Percentiles rank a stretch among this genome's conserved stretches.
Conservation (phyloP, 2,113 vertebrate species). For the Eupsittula cactorum region DNA sequence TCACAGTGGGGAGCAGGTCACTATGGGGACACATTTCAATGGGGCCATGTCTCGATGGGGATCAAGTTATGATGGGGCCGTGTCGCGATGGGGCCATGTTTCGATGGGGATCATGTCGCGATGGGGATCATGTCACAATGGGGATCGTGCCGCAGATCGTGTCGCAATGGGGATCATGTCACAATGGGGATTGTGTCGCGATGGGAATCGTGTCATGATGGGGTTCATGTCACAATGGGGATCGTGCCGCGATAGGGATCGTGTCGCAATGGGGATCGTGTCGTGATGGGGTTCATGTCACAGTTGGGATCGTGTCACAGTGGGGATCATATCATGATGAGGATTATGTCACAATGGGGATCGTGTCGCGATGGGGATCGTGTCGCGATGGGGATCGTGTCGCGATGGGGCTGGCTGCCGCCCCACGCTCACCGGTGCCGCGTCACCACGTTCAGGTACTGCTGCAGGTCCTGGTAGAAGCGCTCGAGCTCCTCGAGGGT, state of each 20-base stretch:
- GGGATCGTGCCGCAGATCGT: neutral
- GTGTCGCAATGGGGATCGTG: fast-evolving
- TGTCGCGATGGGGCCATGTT: no score
- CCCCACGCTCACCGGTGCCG: conserved; percentile 8
- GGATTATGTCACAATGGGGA: fast-evolving
- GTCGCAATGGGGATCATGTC: no score
- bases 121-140: neutral
- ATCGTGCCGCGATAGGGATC: no score
- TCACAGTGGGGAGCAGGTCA: no score
- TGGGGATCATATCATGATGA: fast-evolving
- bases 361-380: neutral
- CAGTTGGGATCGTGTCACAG: fast-evolving
- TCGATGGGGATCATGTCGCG: neutral
- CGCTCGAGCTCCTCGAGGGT: conserved; percentile 28
- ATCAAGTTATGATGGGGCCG: no score
- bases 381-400: neutral
- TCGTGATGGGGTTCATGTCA: fast-evolving
- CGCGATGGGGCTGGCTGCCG: neutral
- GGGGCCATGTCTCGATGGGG: no score
- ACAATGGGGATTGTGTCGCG: fast-evolving
- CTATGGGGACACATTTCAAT: no score
- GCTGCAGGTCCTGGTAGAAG: conserved; percentile 57
- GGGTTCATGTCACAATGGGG: fast-evolving
- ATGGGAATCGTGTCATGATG: fast-evolving
- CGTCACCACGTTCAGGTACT: conserved; percentile 35